These are phyloP conservation scores for Drosophila kikkawai DNA, from an alignment of 1,140 invertebrate genomes.

Conservation along the genomic window DNA sequence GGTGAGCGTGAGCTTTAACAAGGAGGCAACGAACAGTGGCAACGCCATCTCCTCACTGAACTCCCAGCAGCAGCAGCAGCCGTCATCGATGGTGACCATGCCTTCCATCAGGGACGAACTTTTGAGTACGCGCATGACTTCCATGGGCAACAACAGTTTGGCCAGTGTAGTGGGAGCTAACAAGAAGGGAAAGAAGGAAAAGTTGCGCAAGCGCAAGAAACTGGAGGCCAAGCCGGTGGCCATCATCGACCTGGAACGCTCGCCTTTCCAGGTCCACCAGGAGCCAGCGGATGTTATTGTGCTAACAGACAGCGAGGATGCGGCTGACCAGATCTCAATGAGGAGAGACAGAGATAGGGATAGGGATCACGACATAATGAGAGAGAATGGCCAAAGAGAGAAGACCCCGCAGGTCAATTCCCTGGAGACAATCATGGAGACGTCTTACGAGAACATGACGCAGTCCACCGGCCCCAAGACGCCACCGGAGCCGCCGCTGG, in stretches of 20 bases:
- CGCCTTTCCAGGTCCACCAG: constrained; percentile 92
- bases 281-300: constrained; percentile 93
- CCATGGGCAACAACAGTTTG: constrained; percentile 27
- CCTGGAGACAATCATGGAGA: constrained; percentile 75
- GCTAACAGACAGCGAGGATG: constrained; percentile 92
- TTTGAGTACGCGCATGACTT: constrained; percentile 58
- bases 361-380: constrained; percentile 47
- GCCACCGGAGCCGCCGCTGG: constrained; percentile 89
- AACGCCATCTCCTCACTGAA: constrained; percentile 61
- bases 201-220: constrained; percentile 84
- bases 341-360: constrained; percentile 29
- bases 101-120: constrained; percentile 75
- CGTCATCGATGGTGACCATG: constrained; percentile 69
- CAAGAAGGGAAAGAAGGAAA: constrained; percentile 63
- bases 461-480: constrained; percentile 88
- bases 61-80: constrained; percentile 52
- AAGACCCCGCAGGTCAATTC: constrained; percentile 66
- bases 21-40: constrained; percentile 85
- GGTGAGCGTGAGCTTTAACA: constrained; percentile 95
- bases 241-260: constrained; percentile 93
- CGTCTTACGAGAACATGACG: constrained; percentile 70
- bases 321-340: constrained; percentile 64
- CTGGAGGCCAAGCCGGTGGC: constrained; percentile 89
- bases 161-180: constrained; percentile 8
- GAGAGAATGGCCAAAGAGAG: constrained; percentile 65